These are phyloP conservation scores for Lathamus discolor DNA, from an alignment of 2,113 vertebrate species.

Conservation along the genomic window DNA sequence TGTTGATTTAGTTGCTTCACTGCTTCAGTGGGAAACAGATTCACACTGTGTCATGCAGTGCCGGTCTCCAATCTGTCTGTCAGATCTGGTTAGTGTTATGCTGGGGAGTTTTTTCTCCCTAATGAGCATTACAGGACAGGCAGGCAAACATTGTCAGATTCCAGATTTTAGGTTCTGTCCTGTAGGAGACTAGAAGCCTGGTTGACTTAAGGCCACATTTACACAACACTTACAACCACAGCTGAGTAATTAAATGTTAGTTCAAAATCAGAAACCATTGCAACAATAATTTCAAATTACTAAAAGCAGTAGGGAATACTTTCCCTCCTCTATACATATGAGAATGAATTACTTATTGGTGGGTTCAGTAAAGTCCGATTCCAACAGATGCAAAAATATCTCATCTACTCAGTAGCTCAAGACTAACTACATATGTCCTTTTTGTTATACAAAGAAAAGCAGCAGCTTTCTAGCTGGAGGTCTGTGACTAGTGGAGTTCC, in stretches of 20 bases:
- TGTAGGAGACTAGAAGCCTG: background rate
- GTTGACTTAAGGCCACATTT: background rate
- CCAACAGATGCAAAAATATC: conserved; percentile 56
- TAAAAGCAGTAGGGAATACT: background rate
- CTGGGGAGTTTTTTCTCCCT: conserved; percentile 25
- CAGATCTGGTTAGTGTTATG: background rate
- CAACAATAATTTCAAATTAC: background rate
- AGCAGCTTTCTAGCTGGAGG: conserved; percentile 54
- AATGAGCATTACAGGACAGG: background rate
- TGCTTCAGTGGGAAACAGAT: conserved; percentile 26
- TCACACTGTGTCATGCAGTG: conserved; percentile 22
- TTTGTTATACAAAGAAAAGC: conserved; percentile 58
- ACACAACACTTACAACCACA: background rate
- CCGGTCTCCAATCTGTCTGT: background rate
- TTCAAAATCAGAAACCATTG: background rate
- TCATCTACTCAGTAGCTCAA: conserved; percentile 30
- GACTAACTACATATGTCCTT: conserved; percentile 4
- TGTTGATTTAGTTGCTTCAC: conserved; percentile 17
- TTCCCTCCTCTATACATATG: background rate
- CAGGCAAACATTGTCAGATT: background rate
- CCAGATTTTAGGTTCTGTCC: background rate
- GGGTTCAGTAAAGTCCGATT: conserved; percentile 47
- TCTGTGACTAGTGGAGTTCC: too few species aligned
- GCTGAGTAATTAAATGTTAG: background rate
- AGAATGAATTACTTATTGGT: conserved; percentile 52